Percentiles rank a stretch among this genome's conserved stretches.
These are phyloP conservation scores for Acronicta psi DNA, from an alignment of 2,888 invertebrate species.

Conservation along the genomic window DNA sequence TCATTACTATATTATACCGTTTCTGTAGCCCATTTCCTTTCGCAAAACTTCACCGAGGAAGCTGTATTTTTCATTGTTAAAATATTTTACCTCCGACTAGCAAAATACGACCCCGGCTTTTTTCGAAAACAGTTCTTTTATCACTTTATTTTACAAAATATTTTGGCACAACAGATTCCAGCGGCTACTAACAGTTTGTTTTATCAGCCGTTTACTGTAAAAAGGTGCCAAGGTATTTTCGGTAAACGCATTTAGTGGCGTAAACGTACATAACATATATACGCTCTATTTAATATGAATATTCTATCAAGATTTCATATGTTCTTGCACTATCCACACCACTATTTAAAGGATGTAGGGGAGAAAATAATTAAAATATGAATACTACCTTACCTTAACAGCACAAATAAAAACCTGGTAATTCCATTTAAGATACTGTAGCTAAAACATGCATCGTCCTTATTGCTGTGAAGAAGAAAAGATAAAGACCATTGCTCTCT, in stretches of 20 bases:
- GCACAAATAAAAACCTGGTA: too few species aligned
- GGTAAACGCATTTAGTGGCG: too few species aligned
- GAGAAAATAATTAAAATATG: too few species aligned
- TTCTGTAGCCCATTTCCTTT: slow-evolving; percentile 46
- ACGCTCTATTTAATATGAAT: neutral
- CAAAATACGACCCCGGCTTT: slow-evolving; percentile 34
- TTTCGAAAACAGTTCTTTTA: slow-evolving; percentile 45
- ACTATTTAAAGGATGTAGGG: too few species aligned
- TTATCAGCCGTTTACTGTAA: slow-evolving; percentile 37
- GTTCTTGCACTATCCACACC: neutral
- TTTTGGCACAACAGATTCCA: slow-evolving; percentile 49
- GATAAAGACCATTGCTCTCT: too few species aligned
- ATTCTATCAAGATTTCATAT: neutral
- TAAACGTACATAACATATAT: too few species aligned
- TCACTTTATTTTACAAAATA: slow-evolving; percentile 55
- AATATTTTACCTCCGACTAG: slow-evolving; percentile 42
- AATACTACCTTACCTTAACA: too few species aligned
- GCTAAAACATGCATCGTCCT: too few species aligned
- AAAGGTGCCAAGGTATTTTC: slow-evolving; percentile 36
- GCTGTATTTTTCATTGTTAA: slow-evolving; percentile 43
- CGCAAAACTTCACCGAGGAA: slow-evolving; percentile 39
- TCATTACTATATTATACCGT: slow-evolving; percentile 57
- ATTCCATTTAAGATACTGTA: too few species aligned
- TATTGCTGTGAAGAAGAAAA: too few species aligned
- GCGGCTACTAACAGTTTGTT: slow-evolving; percentile 54